phyloP scores from a whole-genome alignment of 2,888 invertebrate species.

The Teinopalpus imperialis region DNA sequence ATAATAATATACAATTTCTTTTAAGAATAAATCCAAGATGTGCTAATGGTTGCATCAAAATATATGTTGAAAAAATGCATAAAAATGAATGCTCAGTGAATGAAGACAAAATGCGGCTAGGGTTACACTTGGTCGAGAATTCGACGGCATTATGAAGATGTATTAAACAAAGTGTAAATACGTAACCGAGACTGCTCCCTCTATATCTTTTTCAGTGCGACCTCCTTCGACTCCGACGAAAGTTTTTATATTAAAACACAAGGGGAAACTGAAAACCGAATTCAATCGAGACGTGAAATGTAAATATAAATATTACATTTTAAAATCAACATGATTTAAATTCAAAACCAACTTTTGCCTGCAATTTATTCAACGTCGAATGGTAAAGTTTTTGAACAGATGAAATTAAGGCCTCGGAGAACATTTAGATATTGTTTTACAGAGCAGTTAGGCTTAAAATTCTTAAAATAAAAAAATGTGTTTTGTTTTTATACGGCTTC shows the following conservation, averaged over 20 bases:
- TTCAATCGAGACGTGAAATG: constrained; percentile 39
- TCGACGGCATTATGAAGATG: constrained; percentile 50
- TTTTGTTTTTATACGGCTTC: no score
- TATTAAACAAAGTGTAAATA: constrained; percentile 49
- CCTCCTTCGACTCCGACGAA: constrained; percentile 32
- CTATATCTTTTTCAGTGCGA: constrained; percentile 17
- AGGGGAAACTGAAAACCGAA: constrained; percentile 31
- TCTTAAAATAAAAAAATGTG: no score
- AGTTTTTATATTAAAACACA: constrained; percentile 41
- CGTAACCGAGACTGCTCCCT: constrained; percentile 24
- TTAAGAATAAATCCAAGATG: constrained; percentile 7
- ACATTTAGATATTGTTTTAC: neutral
- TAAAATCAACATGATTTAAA: constrained; percentile 15
- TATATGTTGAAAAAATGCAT: constrained; percentile 29
- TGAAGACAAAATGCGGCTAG: constrained; percentile 44
- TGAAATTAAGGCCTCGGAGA: constrained; percentile 1
- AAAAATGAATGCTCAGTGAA: constrained; percentile 39
- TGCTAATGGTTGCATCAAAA: constrained; percentile 7
- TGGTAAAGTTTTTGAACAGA: neutral
- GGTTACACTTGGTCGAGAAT: constrained; percentile 41
- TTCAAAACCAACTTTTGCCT: constrained; percentile 5
- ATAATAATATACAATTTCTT: no score
- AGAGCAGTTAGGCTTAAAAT: neutral
- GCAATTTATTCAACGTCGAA: constrained; percentile 5
- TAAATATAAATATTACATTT: constrained; percentile 28